phyloP scores from a whole-genome alignment of 2,797 vertebrate genomes.

The Chromobotia macracanthus region DNA sequence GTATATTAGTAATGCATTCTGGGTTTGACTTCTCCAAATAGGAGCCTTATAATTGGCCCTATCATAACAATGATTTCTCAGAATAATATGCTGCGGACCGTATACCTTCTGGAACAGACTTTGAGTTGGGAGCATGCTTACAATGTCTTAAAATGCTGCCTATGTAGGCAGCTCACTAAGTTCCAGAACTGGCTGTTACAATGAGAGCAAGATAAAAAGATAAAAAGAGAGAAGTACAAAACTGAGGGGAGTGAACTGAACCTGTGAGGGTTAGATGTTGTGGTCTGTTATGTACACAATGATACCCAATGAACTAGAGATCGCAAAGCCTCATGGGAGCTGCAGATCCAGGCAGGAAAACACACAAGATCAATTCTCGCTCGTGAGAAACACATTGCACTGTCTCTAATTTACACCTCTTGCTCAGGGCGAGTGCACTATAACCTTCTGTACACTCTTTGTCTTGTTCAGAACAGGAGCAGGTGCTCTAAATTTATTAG shows the following conservation, averaged over 20 bases:
- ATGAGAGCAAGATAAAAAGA: background rate
- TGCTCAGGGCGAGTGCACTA: background rate
- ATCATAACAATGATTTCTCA: too few relatives aligned
- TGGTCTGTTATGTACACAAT: constrained; percentile 69
- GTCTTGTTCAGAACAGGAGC: background rate
- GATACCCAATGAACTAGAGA: constrained; percentile 67
- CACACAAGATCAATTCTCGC: constrained; percentile 55
- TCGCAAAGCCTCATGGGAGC: constrained; percentile 62
- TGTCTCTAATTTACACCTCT: constrained; percentile 12
- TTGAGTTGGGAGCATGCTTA: too few relatives aligned
- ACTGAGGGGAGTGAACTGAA: background rate
- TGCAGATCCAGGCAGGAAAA: constrained; percentile 60
- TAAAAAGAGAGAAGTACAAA: background rate
- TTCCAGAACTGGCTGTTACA: too few relatives aligned
- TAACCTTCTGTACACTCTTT: constrained; percentile 5
- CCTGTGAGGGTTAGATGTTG: constrained; percentile 31
- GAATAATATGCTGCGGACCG: too few relatives aligned
- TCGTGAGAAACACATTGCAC: constrained; percentile 28
- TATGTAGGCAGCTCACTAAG: too few relatives aligned
- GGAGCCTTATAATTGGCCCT: too few relatives aligned
- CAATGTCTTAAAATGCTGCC: too few relatives aligned
- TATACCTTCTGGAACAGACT: too few relatives aligned
- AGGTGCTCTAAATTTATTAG: constrained; percentile 16
- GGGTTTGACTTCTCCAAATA: too few relatives aligned
- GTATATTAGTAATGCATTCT: background rate